Percentiles rank a stretch among this genome's conserved stretches.
These are phyloP conservation scores for Cerastis leucographa DNA, from an alignment of 2,888 invertebrate genomes.

Conservation along the genomic window DNA sequence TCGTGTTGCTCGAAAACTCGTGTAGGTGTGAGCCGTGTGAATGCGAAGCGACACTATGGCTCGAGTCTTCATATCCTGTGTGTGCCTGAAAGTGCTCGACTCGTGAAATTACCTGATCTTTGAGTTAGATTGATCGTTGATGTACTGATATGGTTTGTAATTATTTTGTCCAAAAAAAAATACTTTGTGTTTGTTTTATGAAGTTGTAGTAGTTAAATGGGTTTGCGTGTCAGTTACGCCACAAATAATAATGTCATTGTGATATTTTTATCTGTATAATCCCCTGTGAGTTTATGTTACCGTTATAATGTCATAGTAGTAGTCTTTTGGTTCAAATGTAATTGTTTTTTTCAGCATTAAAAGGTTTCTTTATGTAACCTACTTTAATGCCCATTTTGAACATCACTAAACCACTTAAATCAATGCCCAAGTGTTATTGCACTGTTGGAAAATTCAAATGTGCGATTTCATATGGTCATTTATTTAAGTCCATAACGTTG, in stretches of 20 bases:
- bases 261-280: constrained; percentile 5
- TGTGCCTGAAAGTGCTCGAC: constrained; percentile 58
- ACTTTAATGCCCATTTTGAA: background rate
- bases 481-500: background rate
- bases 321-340: constrained; percentile 6
- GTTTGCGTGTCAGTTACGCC: constrained; percentile 15
- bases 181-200: constrained; percentile 16
- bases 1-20: constrained; percentile 38
- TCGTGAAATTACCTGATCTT: constrained; percentile 69
- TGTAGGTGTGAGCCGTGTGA: constrained; percentile 43
- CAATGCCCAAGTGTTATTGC: background rate
- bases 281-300: background rate
- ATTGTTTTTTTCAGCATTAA: background rate
- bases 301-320: background rate
- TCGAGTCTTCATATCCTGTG: constrained; percentile 65
- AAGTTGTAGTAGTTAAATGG: constrained; percentile 8
- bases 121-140: constrained; percentile 63
- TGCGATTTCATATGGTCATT: background rate
- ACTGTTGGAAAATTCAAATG: background rate
- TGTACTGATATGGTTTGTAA: constrained; percentile 31
- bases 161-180: background rate
- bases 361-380: background rate
- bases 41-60: constrained; percentile 37
- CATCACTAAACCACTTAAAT: background rate
- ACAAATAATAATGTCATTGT: constrained; percentile 14